Percentiles rank a stretch among this genome's conserved stretches.
Evolutionary conservation across 2,888 invertebrate genomes (phyloP).

Genomic region (Caenorhabditis sp.): DNA sequence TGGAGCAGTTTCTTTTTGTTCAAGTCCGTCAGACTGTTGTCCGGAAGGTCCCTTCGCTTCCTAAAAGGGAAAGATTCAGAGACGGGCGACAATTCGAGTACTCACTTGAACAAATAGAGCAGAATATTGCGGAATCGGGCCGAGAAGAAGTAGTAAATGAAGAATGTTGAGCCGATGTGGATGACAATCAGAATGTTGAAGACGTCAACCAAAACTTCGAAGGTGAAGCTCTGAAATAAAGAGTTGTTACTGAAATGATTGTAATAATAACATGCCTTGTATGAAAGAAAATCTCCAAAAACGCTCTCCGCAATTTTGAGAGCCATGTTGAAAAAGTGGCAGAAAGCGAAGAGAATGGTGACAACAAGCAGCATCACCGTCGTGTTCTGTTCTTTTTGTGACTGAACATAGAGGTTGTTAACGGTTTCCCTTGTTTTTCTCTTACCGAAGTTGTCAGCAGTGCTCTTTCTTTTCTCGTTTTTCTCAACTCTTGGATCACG

Average conservation of each 20-base stretch:
- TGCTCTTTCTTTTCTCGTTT: slow-evolving; percentile 42
- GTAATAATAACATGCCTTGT: slow-evolving; percentile 11
- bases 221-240: slow-evolving; percentile 26
- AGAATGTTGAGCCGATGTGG: slow-evolving; percentile 59
- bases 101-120: slow-evolving; percentile 46
- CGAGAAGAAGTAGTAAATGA: slow-evolving; percentile 62
- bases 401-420: slow-evolving; percentile 27
- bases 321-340: slow-evolving; percentile 63
- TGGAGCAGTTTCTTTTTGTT: slow-evolving; percentile 40
- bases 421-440: background rate
- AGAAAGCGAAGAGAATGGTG: slow-evolving; percentile 58
- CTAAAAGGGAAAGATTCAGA: slow-evolving; percentile 21
- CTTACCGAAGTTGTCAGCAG: slow-evolving; percentile 56
- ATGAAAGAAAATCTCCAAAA: slow-evolving; percentile 35
- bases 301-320: slow-evolving; percentile 54
- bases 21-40: slow-evolving; percentile 46
- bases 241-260: background rate
- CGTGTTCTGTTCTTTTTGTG: slow-evolving; percentile 64
- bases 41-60: slow-evolving; percentile 43
- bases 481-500: slow-evolving; percentile 54
- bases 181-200: slow-evolving; percentile 59
- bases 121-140: slow-evolving; percentile 54
- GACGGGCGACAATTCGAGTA: background rate
- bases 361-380: slow-evolving; percentile 62
- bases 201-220: slow-evolving; percentile 54